phyloP scores from a whole-genome alignment of 35 echinoderm and acorn worm species.

The Anneissia japonica region DNA sequence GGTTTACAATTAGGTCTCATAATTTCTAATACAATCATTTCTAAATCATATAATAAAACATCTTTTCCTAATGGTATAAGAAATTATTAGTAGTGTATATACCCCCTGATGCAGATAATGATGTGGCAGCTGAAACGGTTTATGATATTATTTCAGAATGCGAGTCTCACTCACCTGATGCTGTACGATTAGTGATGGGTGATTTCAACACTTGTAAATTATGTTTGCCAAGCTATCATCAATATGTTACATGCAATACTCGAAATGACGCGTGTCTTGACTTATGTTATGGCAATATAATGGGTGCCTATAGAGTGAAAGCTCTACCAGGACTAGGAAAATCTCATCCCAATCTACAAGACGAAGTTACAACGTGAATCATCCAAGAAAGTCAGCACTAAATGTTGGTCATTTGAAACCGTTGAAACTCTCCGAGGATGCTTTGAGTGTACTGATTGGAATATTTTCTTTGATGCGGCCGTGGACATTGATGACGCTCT shows the following conservation, averaged over 20 bases:
- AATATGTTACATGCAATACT: constrained; percentile 9
- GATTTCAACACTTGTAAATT: constrained; percentile 30
- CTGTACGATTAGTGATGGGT: neutral
- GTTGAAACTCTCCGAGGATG: neutral
- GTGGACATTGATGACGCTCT: neutral
- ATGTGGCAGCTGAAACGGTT: neutral
- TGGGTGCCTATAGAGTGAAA: neutral
- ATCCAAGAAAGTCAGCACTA: neutral
- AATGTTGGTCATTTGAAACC: neutral
- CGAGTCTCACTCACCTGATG: neutral
- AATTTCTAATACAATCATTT: too few species aligned
- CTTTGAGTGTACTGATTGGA: neutral
- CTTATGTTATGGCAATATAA: constrained; percentile 26
- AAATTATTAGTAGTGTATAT: constrained; percentile 23
- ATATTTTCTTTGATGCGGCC: neutral
- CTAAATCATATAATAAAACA: too few species aligned
- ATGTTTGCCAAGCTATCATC: neutral
- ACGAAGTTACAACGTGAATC: neutral
- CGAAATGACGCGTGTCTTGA: constrained; percentile 2
- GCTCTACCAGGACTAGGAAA: neutral
- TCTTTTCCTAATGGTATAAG: too few species aligned
- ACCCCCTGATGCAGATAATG: constrained; percentile 10
- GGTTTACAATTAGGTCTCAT: too few species aligned
- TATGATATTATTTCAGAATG: neutral
- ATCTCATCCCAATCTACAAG: neutral